Base-by-base conservation (phyloP, 2,888 invertebrate species). In the Lycaena phlaeas region DNA sequence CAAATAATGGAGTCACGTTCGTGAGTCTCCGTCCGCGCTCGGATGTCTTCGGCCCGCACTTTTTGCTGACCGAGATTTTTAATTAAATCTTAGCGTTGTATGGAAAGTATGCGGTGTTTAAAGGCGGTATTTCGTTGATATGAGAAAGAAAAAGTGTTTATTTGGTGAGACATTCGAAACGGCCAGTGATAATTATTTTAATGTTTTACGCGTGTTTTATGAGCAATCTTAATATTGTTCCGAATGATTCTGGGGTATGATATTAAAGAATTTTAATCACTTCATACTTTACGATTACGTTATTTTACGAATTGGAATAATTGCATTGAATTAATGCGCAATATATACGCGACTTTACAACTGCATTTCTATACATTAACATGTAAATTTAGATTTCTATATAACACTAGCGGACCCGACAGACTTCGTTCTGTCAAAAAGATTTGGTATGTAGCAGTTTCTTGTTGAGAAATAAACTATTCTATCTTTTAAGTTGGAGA, bases 81-180 rank as follows among this genome's bases (percentile, higher is more conserved):
- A 78, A 78, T 78, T 76, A 78, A 75, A 75, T 65, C 70, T 70
- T 74, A 70, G 62, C 69, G 68, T 72, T 73, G 72, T 76, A 69
- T 61, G 65, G 67, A 69, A 75, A 75, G 69, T 75, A 77, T 74
- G 66, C 54, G 48, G 42, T 48, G 49, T 53, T 46, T 40, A 54
- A 57, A 47, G 41, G 29, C 26, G 49, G 51, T 47, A 51, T 56
- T 48, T 31, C 15, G 39, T 15, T 39, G 26, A 31, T 40, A 40
- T 40, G 39, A 26, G 31, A 31, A n/a, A 30, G 26, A 22, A 34
- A 34, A 34, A 26, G 39, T 14, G 15, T 31, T 27, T 30, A 11
- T 25, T 31, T 14, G 39, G 31, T 12, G 26, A 30, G 39, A 11
- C 15, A 15, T 39, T 39, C 17, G 14, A 31, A 39, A 26, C 31